Base-by-base conservation (phyloP, 2,797 vertebrate genomes). In the Microctenopoma lineatum region DNA sequence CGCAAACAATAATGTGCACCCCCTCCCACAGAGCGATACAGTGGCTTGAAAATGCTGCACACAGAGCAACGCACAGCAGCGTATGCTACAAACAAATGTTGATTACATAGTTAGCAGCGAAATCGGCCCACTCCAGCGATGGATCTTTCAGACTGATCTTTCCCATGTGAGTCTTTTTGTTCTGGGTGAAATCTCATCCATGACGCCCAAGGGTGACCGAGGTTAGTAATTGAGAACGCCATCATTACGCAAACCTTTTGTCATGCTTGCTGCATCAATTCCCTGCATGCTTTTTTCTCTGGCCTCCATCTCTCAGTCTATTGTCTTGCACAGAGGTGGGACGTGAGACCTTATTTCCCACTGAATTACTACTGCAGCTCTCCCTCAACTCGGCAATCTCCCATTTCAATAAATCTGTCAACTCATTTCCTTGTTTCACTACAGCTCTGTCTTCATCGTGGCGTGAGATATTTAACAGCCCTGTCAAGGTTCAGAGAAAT, bases 161-260 rank as follows among this genome's bases (percentile, higher is more conserved):
- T 15, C 34, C 36, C 55, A 44, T 48, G 57, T 56, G 7, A 64
- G 18, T 46, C 25, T 74, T 71, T 79, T 78, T 78, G 65, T 79
- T 79, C 70, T 7, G 38, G 54, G 10, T 39, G 52, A 75, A 69
- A 72, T 51, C 72, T 73, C 32, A 29, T 75, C 59, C 51, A 60
- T 66, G 73, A 78, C 77, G 63, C 56, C 69, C 61, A 63, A 59
- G 65, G 84, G 84, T 84, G 80, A 82, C 70, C 63, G 73, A 79
- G 87, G 90, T 89, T 76, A 67, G 79, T 85, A 79, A 90, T 74
- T 84, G 83, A 85, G 80, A 86, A 70, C 48, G 53, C 83, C 82
- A 76, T 87, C 83, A 81, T 89, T 87, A 84, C 77, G 77, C 74
- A 78, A 78, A 84, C 70, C 81, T 89, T 91, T 88, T 81, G 80